Evolutionary conservation across 2,113 vertebrate genomes (phyloP).

Genomic region (Alectura lathami): DNA sequence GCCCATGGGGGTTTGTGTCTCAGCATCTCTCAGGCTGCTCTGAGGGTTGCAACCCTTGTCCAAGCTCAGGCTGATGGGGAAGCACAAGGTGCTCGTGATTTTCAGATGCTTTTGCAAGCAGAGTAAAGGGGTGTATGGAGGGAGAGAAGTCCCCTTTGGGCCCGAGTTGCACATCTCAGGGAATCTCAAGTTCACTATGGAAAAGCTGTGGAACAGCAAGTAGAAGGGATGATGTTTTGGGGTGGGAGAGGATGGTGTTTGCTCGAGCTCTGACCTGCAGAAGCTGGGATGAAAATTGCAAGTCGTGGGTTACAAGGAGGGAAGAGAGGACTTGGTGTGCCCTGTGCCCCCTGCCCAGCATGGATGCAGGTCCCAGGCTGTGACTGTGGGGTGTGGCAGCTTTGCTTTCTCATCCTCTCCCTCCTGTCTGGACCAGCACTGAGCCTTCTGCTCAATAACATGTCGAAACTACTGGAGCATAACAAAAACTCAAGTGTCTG

Average conservation of each 20-base stretch:
- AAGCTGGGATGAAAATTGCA: not conserved
- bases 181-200: not conserved
- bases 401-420: not conserved
- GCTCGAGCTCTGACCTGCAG: not conserved
- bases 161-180: too few relatives aligned
- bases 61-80: not conserved
- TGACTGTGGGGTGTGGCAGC: not conserved
- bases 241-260: not conserved
- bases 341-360: not conserved
- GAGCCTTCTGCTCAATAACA: not conserved
- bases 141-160: not conserved
- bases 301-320: not conserved
- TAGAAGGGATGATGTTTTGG: not conserved
- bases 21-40: not conserved
- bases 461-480: accelerated
- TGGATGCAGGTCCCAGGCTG: not conserved
- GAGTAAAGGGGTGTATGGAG: not conserved
- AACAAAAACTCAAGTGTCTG: not conserved
- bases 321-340: not conserved
- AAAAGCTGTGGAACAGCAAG: not conserved
- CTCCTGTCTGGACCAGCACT: not conserved
- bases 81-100: accelerated
- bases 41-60: accelerated
- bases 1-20: accelerated
- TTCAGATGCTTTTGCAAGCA: not conserved